Conservation (phyloP, 2,797 vertebrate genomes). For the Rallus crepitans region DNA sequence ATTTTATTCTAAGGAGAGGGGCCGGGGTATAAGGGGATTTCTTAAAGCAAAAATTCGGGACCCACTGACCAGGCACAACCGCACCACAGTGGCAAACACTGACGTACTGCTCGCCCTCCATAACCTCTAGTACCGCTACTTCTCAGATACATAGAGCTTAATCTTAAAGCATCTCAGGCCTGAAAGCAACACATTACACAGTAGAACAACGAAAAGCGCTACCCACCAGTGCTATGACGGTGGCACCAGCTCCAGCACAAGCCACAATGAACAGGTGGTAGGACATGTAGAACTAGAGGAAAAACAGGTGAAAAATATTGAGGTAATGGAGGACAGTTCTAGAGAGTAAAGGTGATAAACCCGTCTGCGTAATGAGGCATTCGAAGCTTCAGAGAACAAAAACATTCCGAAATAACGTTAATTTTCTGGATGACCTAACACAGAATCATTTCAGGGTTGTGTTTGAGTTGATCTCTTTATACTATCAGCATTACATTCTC, state of each 20-base stretch:
- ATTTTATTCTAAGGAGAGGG: not conserved
- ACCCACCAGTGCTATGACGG: slow-evolving; percentile 98
- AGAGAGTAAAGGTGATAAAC: not conserved
- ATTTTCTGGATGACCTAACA: not conserved
- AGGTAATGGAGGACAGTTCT: not conserved
- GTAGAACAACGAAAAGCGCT: not conserved
- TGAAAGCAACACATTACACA: not conserved
- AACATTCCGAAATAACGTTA: not conserved
- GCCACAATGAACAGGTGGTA: slow-evolving; percentile 99
- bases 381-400: not conserved
- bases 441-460: not conserved
- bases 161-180: slow-evolving; percentile 27
- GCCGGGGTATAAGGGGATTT: not conserved
- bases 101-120: not conserved
- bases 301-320: slow-evolving; percentile 37
- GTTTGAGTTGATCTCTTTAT: not conserved
- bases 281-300: slow-evolving; percentile 95
- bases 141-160: not conserved
- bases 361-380: not conserved
- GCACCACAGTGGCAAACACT: not conserved
- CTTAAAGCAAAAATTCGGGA: not conserved
- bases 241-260: slow-evolving; percentile 96
- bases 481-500: not conserved
- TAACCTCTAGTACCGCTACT: not conserved
- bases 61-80: not conserved